Conservation (phyloP, 2,888 invertebrate genomes). For the Malacosoma neustria region DNA sequence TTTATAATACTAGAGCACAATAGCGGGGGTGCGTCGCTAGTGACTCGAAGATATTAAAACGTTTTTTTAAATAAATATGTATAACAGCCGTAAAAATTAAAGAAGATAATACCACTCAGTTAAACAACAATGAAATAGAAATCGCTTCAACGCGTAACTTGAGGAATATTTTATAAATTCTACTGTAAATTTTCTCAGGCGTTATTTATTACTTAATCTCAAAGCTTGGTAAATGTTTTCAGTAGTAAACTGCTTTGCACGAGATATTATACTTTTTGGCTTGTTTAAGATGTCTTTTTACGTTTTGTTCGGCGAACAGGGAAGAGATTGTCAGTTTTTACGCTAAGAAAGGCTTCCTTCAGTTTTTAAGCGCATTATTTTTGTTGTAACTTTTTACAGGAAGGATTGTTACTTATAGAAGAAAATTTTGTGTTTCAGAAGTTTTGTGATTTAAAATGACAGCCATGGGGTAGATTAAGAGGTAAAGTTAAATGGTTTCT, state of each 20-base stretch:
- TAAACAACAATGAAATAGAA: slow-evolving; percentile 3
- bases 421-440: too few species aligned
- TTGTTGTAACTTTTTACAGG: neutral
- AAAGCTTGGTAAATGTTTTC: slow-evolving; percentile 58
- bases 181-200: slow-evolving; percentile 58
- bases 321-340: neutral
- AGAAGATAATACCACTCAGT: too few species aligned
- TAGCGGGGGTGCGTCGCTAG: too few species aligned
- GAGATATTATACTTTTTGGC: slow-evolving; percentile 3
- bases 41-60: too few species aligned
- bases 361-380: neutral
- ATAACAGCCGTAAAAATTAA: too few species aligned
- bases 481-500: too few species aligned
- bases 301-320: neutral
- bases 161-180: slow-evolving; percentile 44
- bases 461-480: too few species aligned
- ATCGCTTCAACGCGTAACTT: slow-evolving; percentile 33
- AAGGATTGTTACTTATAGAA: too few species aligned
- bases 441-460: too few species aligned
- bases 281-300: neutral
- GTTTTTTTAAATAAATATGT: too few species aligned
- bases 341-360: neutral
- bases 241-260: slow-evolving; percentile 28
- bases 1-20: too few species aligned
- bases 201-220: slow-evolving; percentile 72